Conservation (phyloP, 2,888 invertebrate genomes). For the Cephus spinipes region DNA sequence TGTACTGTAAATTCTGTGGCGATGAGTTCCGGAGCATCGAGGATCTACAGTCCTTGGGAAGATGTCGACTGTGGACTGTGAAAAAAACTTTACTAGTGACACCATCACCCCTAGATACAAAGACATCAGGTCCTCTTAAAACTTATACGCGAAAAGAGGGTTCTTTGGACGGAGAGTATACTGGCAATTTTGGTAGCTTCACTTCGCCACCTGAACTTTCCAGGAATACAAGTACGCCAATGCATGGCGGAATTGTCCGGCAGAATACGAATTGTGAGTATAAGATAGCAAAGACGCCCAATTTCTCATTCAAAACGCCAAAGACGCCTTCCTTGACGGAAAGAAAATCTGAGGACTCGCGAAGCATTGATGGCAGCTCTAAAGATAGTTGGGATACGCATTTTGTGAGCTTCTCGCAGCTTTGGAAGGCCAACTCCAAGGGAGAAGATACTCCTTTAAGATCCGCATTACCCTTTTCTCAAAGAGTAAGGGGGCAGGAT, state of each 20-base stretch:
- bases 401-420: slow-evolving; percentile 6
- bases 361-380: background rate
- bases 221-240: slow-evolving; percentile 57
- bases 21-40: slow-evolving; percentile 37
- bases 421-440: background rate
- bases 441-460: slow-evolving; percentile 13
- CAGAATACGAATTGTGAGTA: slow-evolving; percentile 32
- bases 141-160: slow-evolving; percentile 11
- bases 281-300: slow-evolving; percentile 37
- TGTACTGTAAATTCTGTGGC: slow-evolving; percentile 51
- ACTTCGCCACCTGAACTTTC: slow-evolving; percentile 48
- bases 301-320: slow-evolving; percentile 47
- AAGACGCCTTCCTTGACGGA: slow-evolving; percentile 18
- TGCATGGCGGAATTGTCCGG: slow-evolving; percentile 35
- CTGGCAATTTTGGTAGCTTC: slow-evolving; percentile 32
- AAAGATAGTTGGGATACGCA: slow-evolving; percentile 7
- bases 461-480: background rate
- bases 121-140: background rate
- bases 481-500: background rate
- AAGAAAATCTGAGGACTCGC: slow-evolving; percentile 2
- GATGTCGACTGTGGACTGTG: slow-evolving; percentile 9
- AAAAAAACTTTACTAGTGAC: background rate
- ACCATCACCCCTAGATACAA: background rate
- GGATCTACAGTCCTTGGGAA: slow-evolving; percentile 35
- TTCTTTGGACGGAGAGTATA: slow-evolving; percentile 28